Base-by-base conservation (phyloP, 30 jellyfish, hydroid and myxozoan species). In the Aurelia sp. region DNA sequence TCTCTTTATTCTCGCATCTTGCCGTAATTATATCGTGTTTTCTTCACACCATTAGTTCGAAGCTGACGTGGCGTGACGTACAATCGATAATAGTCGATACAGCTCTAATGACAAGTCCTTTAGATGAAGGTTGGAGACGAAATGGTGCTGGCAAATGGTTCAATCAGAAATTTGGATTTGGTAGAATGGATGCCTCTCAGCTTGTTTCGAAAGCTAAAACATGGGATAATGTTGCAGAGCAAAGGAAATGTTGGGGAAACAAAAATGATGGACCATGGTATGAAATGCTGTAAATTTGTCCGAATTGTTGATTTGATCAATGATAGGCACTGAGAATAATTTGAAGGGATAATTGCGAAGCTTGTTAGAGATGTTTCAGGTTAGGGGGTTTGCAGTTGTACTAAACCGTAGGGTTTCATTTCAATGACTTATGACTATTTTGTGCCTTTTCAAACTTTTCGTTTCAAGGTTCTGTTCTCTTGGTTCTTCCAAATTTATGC, bases 71-170 rank as follows among this genome's bases (percentile, higher is more conserved):
- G 99, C 93, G 99, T 11, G 99, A 96, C 67, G 98, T 96, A 60
- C 99, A 96, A 63, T 93, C 97, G 67, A 68, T 96, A 16, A 96
- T 96, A 40, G 99, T 96, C 19, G 99, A 96, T 52, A 91, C 99
- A 1, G 95, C 99, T 24, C 86, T 91, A 15, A 96, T 96, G 97
- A 91, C 98, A 12, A 96, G 98, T 82, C 99, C 99, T 18, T 74
- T 93, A 31, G 99, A 96, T 62, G 97, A 89, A 65, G 99, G 98
- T 33, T 96, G 99, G 99, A 70, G 97, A 48, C 69, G 99, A 62
- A 96, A 96, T 67, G 99, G 99, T 4, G 99, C 98, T 21, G 99
- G 99, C n/a, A 96, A 96, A 82, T 96, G 99, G 99, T 96, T 91
- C 86, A 96, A 96, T 84, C 99, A 92, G 70, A 91, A 96, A 62